Evolutionary conservation across 92 coral and sea anemone genomes (phyloP).

Genomic region (Porites lobata): DNA sequence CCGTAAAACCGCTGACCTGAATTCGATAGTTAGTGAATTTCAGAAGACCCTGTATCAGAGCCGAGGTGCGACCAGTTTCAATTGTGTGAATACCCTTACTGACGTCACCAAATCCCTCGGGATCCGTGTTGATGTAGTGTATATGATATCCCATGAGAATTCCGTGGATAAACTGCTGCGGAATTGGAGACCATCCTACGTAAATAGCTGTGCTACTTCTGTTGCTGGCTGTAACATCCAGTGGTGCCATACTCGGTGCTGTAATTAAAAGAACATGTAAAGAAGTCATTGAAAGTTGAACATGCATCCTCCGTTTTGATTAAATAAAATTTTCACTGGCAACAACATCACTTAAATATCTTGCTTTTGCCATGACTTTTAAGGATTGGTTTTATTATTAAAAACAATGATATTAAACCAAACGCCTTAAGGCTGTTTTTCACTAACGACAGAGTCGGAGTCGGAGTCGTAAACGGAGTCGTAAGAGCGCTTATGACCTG

Average conservation of each 20-base stretch:
- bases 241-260: conserved; percentile 85
- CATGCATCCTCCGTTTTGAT: neutral
- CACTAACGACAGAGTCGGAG: no score
- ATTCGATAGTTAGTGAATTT: conserved; percentile 80
- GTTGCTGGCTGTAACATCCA: conserved; percentile 60
- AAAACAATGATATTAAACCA: no score
- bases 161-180: conserved; percentile 69
- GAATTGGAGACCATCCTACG: conserved; percentile 85
- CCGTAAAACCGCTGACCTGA: conserved; percentile 82
- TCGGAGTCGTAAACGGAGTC: no score
- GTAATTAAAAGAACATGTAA: neutral
- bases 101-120: conserved; percentile 30
- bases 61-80: conserved; percentile 43
- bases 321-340: no score
- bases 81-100: conserved; percentile 34
- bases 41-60: conserved; percentile 46
- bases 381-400: no score
- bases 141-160: conserved; percentile 80
- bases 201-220: conserved; percentile 82
- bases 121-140: conserved; percentile 46
- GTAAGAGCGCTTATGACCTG: no score
- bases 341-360: no score
- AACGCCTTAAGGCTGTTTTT: no score
- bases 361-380: no score
- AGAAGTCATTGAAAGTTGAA: neutral